Percentiles rank a stretch among this genome's conserved stretches.
Evolutionary conservation across 1,140 invertebrate genomes (phyloP).

Genomic region (Epicauta chinensis): DNA sequence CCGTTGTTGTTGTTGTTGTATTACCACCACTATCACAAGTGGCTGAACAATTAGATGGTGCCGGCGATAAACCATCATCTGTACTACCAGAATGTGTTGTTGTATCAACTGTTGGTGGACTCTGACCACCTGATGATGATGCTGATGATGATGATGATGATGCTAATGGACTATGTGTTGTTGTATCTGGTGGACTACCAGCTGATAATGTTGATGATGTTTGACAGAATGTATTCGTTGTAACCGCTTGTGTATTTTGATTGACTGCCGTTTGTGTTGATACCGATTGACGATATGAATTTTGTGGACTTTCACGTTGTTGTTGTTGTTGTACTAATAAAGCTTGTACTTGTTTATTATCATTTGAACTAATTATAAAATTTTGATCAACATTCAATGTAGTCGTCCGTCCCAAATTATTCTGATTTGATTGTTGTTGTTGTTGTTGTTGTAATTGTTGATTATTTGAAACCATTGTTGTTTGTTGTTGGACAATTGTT

Average conservation of each 20-base stretch:
- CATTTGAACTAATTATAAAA: slow-evolving; percentile 35
- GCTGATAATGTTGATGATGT: slow-evolving; percentile 43
- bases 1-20: slow-evolving; percentile 5
- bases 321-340: slow-evolving; percentile 42
- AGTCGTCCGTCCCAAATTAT: slow-evolving; percentile 15
- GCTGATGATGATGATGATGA: slow-evolving; percentile 42
- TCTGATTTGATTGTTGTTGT: slow-evolving; percentile 7
- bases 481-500: slow-evolving; percentile 60
- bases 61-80: slow-evolving; percentile 43
- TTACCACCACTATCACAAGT: slow-evolving; percentile 8
- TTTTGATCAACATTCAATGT: slow-evolving; percentile 38
- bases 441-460: slow-evolving; percentile 44
- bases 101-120: slow-evolving; percentile 52
- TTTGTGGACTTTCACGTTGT: slow-evolving; percentile 40
- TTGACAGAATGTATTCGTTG: slow-evolving; percentile 51
- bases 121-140: slow-evolving; percentile 46
- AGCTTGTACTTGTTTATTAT: slow-evolving; percentile 44
- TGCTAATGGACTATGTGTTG: slow-evolving; percentile 65
- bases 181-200: slow-evolving; percentile 67
- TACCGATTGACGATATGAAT: slow-evolving; percentile 54
- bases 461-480: slow-evolving; percentile 66
- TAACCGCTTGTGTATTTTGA: slow-evolving; percentile 51
- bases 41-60: slow-evolving; percentile 38
- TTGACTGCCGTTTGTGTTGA: slow-evolving; percentile 66
- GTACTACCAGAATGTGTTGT: slow-evolving; percentile 50